Base-by-base conservation (phyloP, 2,797 vertebrate genomes). In the Ciconia nigra region DNA sequence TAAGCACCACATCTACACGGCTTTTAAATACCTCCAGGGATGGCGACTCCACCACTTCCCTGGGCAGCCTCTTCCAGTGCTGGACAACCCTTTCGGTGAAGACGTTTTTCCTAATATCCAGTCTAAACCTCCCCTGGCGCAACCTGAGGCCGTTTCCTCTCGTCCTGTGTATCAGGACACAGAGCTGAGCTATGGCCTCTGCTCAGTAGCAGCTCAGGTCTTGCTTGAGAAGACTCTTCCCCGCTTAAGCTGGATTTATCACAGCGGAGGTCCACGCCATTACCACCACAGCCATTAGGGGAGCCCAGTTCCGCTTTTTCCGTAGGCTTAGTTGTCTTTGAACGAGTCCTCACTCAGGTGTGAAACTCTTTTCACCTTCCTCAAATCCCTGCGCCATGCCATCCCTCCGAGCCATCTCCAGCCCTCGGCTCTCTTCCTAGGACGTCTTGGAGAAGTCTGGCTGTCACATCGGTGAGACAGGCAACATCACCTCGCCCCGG, bases 371-470 rank as follows among this genome's bases (percentile, higher is more conserved):
- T n/a, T 57, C 51, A 22, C 35, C 63, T 92, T 72, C 63, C 72
- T 39, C 0, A 0, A 15, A 4, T 35, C 44, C n/a, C 25, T 0
- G 1, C 1, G 0, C 66, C 7, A 0, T 28, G 29, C 31, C 18
- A 2, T 47, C 18, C 31, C 24, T 44, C 71, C 2, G 3, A 19
- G 42, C 41, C 3, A 0, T 7, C 54, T 46, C 58, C 93, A 63
- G 58, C 59, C 83, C 51, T 31, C 8, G 0, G 58, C 3, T 1
- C 11, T 47, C 28, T 46, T 62, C 69, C 35, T 2, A 0, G 54
- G 22, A 18, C 3, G 2, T 22, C 44, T 35, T 1, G 10, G 37
- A 70, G 42, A 29, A 59, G 55, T 3, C 35, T 7, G 25, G 46
- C 29, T 69, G 72, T 49, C 76, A 29, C 7, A 31, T 77, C 18